Evolutionary conservation across 2,113 vertebrate species (phyloP).

Genomic region (Prinia subflava): DNA sequence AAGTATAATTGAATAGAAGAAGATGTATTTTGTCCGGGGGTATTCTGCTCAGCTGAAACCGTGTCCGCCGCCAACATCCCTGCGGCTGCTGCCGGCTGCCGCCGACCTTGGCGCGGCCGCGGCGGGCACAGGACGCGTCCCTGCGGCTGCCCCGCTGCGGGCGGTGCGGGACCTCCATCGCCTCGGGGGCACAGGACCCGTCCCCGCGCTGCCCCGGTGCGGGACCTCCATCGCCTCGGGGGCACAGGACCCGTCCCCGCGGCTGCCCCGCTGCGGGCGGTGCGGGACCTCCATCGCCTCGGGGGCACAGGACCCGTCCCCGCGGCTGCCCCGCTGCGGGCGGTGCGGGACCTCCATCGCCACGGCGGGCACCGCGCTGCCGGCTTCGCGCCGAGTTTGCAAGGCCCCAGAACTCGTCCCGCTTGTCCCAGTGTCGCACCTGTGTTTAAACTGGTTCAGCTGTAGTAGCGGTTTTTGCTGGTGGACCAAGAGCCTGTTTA

Average conservation of each 20-base stretch:
- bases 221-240: no score
- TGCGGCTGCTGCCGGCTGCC: background rate
- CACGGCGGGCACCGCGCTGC: fast-evolving
- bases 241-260: background rate
- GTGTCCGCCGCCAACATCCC: background rate
- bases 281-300: no score
- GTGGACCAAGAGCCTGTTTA: background rate
- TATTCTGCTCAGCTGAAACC: background rate
- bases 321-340: background rate
- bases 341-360: background rate
- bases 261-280: background rate
- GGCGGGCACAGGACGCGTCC: background rate
- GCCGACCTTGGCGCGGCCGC: background rate
- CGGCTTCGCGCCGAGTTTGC: fast-evolving
- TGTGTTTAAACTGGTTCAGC: fast-evolving
- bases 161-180: background rate
- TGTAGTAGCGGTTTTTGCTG: fast-evolving
- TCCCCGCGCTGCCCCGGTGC: background rate
- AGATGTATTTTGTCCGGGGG: background rate
- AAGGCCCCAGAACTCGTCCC: fast-evolving
- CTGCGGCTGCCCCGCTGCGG: background rate
- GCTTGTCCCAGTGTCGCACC: fast-evolving
- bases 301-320: background rate
- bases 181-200: fast-evolving
- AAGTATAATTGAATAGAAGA: fast-evolving